Conservation (phyloP, 2,888 invertebrate species). For the Isotomurus palustris region DNA sequence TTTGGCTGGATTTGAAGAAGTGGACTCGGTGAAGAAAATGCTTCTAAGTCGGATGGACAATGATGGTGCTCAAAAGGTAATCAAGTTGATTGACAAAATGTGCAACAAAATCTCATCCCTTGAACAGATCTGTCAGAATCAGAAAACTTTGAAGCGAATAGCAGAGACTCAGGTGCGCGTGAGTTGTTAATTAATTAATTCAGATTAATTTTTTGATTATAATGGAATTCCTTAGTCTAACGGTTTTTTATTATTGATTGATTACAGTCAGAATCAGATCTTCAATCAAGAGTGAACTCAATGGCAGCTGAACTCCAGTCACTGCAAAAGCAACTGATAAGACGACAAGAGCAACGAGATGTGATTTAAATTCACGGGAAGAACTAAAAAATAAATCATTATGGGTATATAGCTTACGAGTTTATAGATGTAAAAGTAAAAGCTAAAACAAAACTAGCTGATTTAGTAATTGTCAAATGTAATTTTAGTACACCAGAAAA, state of each 20-base stretch:
- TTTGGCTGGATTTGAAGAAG: conserved; percentile 21
- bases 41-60: conserved; percentile 30
- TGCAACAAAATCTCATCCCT: conserved; percentile 40
- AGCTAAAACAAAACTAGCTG: too few relatives aligned
- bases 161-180: neutral
- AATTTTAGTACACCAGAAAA: too few relatives aligned
- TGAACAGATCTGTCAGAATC: conserved; percentile 40
- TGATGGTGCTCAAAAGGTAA: conserved; percentile 38
- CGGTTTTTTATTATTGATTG: conserved; percentile 4
- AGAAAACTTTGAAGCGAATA: conserved; percentile 21
- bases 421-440: too few relatives aligned
- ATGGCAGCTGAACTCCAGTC: conserved; percentile 44
- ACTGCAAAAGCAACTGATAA: conserved; percentile 40
- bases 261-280: conserved; percentile 35
- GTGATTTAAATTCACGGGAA: conserved; percentile 28
- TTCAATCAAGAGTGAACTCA: conserved; percentile 43
- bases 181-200: neutral
- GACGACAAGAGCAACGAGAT: conserved; percentile 38
- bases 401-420: neutral
- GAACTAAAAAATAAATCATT: neutral
- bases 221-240: neutral
- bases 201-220: neutral
- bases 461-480: too few relatives aligned
- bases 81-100: conserved; percentile 38
- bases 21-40: conserved; percentile 41